phyloP scores from a whole-genome alignment of 2,797 vertebrate genomes.

The Eulemur albifrons region DNA sequence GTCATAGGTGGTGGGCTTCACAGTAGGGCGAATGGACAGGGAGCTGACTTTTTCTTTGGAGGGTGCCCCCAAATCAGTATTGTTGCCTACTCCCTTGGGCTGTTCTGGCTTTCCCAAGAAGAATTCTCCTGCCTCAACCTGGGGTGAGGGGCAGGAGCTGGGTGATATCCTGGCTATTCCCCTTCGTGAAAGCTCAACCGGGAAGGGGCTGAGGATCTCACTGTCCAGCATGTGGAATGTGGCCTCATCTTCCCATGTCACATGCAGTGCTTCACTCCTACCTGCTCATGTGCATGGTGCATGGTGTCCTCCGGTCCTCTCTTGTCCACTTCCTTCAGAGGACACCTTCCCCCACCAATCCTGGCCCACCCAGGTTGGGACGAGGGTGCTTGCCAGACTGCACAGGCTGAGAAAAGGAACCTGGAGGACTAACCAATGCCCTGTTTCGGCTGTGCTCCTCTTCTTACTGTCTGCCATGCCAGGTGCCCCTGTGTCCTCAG shows the following conservation, averaged over 20 bases:
- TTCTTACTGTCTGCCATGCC: background rate
- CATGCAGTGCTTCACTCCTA: fast-evolving
- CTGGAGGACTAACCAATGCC: too few relatives aligned
- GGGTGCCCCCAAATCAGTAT: background rate
- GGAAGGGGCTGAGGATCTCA: background rate
- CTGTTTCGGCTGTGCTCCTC: background rate
- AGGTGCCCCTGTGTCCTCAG: background rate
- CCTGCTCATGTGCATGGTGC: fast-evolving
- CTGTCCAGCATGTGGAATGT: background rate
- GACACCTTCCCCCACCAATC: background rate
- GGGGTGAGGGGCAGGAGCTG: background rate
- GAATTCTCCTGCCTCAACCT: background rate
- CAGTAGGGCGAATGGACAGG: background rate
- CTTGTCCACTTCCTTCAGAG: background rate
- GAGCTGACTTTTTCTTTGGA: background rate
- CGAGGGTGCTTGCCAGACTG: background rate
- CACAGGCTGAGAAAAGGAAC: background rate
- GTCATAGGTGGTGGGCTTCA: background rate
- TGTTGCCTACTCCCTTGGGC: background rate
- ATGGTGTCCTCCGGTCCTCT: background rate
- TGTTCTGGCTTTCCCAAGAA: background rate
- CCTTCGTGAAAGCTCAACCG: background rate
- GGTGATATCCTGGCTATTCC: background rate
- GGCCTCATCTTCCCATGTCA: too few relatives aligned
- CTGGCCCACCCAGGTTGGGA: background rate